Conservation (phyloP, 2,797 vertebrate genomes). For the Mormyrops attenuatus region DNA sequence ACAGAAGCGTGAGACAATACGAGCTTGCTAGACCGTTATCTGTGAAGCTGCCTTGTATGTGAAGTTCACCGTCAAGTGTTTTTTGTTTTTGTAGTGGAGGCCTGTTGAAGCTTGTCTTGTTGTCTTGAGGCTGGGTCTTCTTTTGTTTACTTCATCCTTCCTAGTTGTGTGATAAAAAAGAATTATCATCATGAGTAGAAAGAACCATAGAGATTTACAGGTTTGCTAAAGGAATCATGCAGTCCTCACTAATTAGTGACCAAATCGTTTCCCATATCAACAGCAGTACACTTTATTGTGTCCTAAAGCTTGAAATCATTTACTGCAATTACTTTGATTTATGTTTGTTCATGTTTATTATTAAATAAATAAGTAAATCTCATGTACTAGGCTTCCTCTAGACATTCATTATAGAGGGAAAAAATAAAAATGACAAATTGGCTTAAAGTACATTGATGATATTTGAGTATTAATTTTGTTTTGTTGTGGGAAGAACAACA, state of each 20-base stretch:
- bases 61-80: background rate
- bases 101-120: background rate
- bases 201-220: background rate
- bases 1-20: background rate
- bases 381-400: background rate
- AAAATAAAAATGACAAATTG: background rate
- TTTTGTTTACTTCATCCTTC: background rate
- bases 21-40: background rate
- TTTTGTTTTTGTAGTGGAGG: background rate
- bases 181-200: background rate
- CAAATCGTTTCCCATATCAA: background rate
- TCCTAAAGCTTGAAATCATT: background rate
- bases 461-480: background rate
- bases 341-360: background rate
- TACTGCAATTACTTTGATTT: constrained; percentile 2
- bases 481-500: background rate
- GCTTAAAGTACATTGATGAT: background rate
- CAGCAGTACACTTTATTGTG: background rate
- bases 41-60: background rate
- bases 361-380: background rate
- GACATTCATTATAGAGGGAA: background rate
- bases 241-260: background rate
- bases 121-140: background rate
- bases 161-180: background rate
- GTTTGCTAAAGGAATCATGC: background rate